Conservation (phyloP, 2,888 invertebrate species). For the Zelleria hepariella region DNA sequence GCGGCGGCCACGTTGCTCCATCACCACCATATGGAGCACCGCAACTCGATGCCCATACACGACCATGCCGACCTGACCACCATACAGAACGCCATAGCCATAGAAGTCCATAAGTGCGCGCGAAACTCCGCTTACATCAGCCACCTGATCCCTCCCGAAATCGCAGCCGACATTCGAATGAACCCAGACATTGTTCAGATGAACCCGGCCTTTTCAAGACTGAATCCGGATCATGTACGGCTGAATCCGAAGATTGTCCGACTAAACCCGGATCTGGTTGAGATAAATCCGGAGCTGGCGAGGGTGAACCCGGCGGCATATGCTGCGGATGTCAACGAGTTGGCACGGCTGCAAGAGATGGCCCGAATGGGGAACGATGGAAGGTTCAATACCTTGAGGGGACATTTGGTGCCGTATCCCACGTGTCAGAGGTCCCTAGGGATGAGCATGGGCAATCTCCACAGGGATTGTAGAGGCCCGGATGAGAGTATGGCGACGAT, state of each 20-base stretch:
- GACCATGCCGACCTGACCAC: conserved; percentile 31
- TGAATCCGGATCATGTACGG: conserved; percentile 23
- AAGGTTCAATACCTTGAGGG: conserved; percentile 50
- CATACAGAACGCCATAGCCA: background rate
- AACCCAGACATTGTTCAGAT: conserved; percentile 26
- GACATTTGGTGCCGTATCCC: conserved; percentile 56
- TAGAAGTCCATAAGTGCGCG: conserved; percentile 27
- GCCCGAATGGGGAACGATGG: conserved; percentile 19
- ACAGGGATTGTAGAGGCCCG: conserved; percentile 41
- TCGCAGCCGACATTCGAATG: conserved; percentile 19
- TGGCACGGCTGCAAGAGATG: conserved; percentile 23
- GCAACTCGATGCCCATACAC: conserved; percentile 33
- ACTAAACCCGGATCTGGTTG: conserved; percentile 13
- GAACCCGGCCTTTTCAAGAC: conserved; percentile 32
- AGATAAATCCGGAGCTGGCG: conserved; percentile 11
- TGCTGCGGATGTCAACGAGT: conserved; percentile 28
- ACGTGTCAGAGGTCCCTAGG: conserved; percentile 41
- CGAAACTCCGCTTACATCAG: conserved; percentile 42
- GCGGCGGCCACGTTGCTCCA: conserved; percentile 58
- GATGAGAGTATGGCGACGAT: conserved; percentile 36
- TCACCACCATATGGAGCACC: conserved; percentile 55
- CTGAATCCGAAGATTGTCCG: conserved; percentile 22
- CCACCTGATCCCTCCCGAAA: conserved; percentile 22
- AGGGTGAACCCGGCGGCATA: conserved; percentile 21
- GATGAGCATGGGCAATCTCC: conserved; percentile 50